phyloP scores from a whole-genome alignment of 2,888 invertebrate species.

The Leucophenga maculata region DNA sequence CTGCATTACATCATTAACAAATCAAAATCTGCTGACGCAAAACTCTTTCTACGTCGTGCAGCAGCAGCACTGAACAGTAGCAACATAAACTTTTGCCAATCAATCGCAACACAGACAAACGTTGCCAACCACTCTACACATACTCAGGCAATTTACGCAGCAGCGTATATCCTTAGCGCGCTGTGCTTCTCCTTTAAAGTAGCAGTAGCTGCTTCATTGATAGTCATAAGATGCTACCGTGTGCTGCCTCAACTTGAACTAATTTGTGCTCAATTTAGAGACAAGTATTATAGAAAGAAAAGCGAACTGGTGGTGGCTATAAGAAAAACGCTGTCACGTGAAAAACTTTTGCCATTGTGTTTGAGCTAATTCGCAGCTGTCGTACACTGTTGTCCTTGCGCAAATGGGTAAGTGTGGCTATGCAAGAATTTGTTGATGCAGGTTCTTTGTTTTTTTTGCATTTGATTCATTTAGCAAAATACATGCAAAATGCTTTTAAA shows the following conservation, averaged over 20 bases:
- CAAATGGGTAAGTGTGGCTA: too few species aligned
- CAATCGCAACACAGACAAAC: not conserved
- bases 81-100: conserved; percentile 26
- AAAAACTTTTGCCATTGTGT: conserved; percentile 16
- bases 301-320: not conserved
- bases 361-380: conserved; percentile 14
- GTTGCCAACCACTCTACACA: conserved; percentile 31
- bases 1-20: conserved; percentile 54
- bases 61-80: not conserved
- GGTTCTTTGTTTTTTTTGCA: too few species aligned
- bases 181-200: not conserved
- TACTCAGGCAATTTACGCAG: conserved; percentile 47
- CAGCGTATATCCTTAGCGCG: too few species aligned
- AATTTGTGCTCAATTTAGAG: conserved; percentile 58
- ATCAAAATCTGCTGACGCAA: conserved; percentile 54
- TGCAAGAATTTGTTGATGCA: too few species aligned
- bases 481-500: too few species aligned
- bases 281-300: conserved; percentile 27
- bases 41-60: conserved; percentile 17
- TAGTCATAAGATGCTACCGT: conserved; percentile 61
- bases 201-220: conserved; percentile 49
- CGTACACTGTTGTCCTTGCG: not conserved
- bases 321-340: conserved; percentile 32
- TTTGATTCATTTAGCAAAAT: too few species aligned
- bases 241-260: conserved; percentile 56